Evolutionary conservation across 2,797 vertebrate species (phyloP), one percentile per base, ranked within the genome.

Genomic region (Lindbergichthys nudifrons): DNA sequence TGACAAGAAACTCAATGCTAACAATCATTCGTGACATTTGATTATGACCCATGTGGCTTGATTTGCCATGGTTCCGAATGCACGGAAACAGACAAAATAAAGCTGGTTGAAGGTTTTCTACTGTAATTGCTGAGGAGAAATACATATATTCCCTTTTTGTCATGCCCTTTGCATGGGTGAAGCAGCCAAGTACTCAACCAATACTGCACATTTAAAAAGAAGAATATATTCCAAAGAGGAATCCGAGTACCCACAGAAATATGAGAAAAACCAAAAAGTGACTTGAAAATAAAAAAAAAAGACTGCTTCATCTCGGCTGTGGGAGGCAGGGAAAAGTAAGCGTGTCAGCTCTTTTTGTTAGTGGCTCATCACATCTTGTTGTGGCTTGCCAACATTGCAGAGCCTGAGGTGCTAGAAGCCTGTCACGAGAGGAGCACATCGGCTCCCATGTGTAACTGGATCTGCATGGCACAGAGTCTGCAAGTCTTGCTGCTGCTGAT

Each of bases 301-400:
- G 63, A 36, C 80, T 41, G 54, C 80, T 87, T 83, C 53, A 61
- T 61, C 58, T 74, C 73, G 63, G 63, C 81, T 79, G 68, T 73
- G 0, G 47, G 54, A 77, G 77, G 77, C 75, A 52, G 51, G 62
- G 63, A 79, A 51, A 84, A 83, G 56, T 62, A 50, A 86, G 80
- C 70, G 7, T 85, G 82, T 94, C 92, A 94, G 93, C 92, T 77
- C 69, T 91, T 92, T 92, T 84, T 88, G 65, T 77, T n/a, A 5
- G 70, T 82, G 87, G 87, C 89, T 93, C 89, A 92, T 92, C 81
- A 75, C 58, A 59, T 90, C 87, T 78, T 88, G 91, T 90, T 81
- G 79, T 73, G 81, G 87, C 89, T 86, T 85, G 89, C 89, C 85
- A 85, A 63, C 80, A 81, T 43, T 19, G 66, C 77, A 84, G 73